Evolutionary conservation across 2,888 invertebrate genomes (phyloP).

Genomic region (Nebria brevicollis): DNA sequence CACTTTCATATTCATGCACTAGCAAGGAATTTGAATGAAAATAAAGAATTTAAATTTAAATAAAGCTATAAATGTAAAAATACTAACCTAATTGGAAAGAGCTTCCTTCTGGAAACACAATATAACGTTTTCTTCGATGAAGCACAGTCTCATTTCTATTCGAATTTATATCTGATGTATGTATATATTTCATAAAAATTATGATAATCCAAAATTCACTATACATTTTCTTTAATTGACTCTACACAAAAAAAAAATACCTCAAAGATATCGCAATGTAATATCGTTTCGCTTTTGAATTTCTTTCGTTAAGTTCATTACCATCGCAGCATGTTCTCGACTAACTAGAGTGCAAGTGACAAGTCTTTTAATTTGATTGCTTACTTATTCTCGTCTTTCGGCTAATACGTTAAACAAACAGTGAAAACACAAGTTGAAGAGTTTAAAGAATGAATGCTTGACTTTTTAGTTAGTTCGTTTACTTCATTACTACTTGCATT

Average conservation of each 20-base stretch:
- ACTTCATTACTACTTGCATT: background rate
- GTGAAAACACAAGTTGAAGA: background rate
- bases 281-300: background rate
- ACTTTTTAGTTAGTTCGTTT: background rate
- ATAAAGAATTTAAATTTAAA: too few species aligned
- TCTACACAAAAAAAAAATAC: background rate
- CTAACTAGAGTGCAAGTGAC: slow-evolving; percentile 14
- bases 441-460: background rate
- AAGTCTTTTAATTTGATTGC: background rate
- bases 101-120: slow-evolving; percentile 63
- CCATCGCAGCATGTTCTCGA: slow-evolving; percentile 11
- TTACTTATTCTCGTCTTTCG: background rate
- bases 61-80: slow-evolving; percentile 2
- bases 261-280: background rate
- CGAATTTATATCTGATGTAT: slow-evolving; percentile 15
- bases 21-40: too few species aligned
- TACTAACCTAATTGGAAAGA: slow-evolving; percentile 61
- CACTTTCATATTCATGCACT: too few species aligned
- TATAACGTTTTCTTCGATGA: slow-evolving; percentile 58
- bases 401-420: background rate
- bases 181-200: slow-evolving; percentile 27
- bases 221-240: slow-evolving; percentile 1
- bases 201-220: slow-evolving; percentile 21
- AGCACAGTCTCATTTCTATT: slow-evolving; percentile 50
- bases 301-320: slow-evolving; percentile 19